phyloP scores from a whole-genome alignment of 2,888 invertebrate genomes.

The Entomobrya proxima region DNA sequence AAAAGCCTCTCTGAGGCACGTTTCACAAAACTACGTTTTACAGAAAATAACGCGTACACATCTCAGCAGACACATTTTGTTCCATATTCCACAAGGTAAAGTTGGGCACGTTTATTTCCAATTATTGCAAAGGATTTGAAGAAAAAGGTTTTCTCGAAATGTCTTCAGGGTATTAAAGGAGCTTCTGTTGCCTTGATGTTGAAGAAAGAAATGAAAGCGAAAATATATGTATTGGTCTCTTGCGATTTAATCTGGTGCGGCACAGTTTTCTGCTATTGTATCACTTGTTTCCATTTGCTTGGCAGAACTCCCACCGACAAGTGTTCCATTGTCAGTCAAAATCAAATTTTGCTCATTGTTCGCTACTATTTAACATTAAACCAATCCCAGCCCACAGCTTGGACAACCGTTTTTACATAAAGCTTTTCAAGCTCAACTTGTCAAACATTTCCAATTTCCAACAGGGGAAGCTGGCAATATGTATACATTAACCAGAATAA shows the following conservation, averaged over 20 bases:
- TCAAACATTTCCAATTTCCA: no score
- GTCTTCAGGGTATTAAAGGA: background rate
- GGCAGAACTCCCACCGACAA: background rate
- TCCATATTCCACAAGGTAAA: conserved; percentile 18
- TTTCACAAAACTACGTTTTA: conserved; percentile 9
- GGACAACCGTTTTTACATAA: no score
- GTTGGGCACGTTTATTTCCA: background rate
- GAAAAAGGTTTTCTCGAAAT: background rate
- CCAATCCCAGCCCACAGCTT: no score
- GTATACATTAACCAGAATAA: no score
- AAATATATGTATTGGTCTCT: background rate
- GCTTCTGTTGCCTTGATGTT: background rate
- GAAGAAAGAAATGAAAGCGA: background rate
- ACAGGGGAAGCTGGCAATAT: no score
- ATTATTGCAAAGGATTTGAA: background rate
- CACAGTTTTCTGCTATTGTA: background rate
- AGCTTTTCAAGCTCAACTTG: no score
- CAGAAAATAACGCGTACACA: background rate
- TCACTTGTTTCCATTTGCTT: background rate
- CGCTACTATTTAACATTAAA: background rate
- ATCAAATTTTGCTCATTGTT: background rate
- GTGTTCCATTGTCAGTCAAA: conserved; percentile 27
- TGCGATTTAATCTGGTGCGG: no score
- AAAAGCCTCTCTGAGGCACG: conserved; percentile 26
- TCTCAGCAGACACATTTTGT: background rate